These are phyloP conservation scores for Lordiphosa collinella DNA, from an alignment of 1,140 invertebrate species.

Conservation along the genomic window DNA sequence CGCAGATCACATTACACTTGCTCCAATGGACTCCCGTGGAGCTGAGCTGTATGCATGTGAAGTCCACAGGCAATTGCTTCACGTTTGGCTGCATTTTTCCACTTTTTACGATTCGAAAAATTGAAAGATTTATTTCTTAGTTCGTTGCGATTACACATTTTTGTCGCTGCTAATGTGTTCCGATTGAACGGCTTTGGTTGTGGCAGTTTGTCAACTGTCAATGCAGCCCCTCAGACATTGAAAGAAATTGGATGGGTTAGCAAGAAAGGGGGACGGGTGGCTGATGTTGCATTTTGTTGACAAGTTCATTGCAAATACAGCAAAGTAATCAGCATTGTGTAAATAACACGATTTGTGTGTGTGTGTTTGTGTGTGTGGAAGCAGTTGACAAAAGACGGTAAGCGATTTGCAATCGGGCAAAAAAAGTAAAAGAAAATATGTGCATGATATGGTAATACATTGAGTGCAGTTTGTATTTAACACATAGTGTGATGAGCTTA, in stretches of 20 bases:
- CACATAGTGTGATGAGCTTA: not conserved
- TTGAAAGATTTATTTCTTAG: conserved; percentile 78
- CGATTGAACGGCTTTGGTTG: conserved; percentile 54
- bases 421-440: conserved; percentile 6
- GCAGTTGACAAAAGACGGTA: conserved; percentile 41
- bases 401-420: conserved; percentile 35
- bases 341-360: conserved; percentile 47
- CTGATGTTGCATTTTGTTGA: conserved; percentile 46
- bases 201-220: conserved; percentile 70
- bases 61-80: conserved; percentile 51
- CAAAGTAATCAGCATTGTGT: conserved; percentile 57
- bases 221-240: conserved; percentile 45
- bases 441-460: too few species aligned
- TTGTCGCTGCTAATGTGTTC: conserved; percentile 67
- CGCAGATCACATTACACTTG: conserved; percentile 69
- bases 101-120: conserved; percentile 57
- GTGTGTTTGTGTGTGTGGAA: conserved; percentile 1
- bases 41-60: conserved; percentile 37
- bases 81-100: conserved; percentile 66
- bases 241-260: conserved; percentile 24
- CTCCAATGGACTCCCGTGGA: conserved; percentile 19
- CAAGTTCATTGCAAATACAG: conserved; percentile 52
- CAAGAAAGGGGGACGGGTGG: not conserved
- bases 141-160: conserved; percentile 69
- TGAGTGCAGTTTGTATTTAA: too few species aligned